Evolutionary conservation across 92 coral and sea anemone species (phyloP), one percentile per base, ranked within the genome.

Genomic region (Nematostella vectensis): DNA sequence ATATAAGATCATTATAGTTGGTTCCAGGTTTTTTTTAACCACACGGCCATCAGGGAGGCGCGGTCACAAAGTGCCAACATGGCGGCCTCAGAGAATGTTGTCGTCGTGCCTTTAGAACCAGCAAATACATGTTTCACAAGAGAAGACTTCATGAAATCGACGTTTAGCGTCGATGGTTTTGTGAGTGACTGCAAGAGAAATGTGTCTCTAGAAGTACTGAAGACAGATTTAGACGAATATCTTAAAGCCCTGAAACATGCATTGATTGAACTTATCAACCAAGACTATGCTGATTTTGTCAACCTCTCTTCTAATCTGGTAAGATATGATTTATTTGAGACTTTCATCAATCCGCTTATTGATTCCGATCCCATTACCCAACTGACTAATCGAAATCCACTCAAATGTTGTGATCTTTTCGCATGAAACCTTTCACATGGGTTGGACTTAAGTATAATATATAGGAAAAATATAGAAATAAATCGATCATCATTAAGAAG

Each of bases 231-330:
- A 30, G 96, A 93, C 55, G 94, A 93, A 48, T 93, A 93, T 71
- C 76, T 93, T 67, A 86, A 75, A 72, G 61, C 91, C 25, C 67
- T 93, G 47, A 93, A 82, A 68, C 85, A 75, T 58, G 99, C 99
- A 8, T 67, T 93, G 49, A 93, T 93, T 27, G 99, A 93, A 73
- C 82, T 93, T 63, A 93, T 93, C 47, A 93, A 89, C 49, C 91
- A 89, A 68, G 97, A 89, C 63, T 89, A 89, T 71, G 97, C 97
- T 9, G 99, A 93, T 70, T 93, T 93, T 45, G 99, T 93, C 30
- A 93, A 93, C 50, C 63, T 93, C 36, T 93, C 99, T 11, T 86
- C 99, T 16, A 93, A 86, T 57, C 71, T 93, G 83, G 99, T 93
- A 62, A 61, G 97, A 40, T 3, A 29, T 30, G n/a, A n/a, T n/a